phyloP scores from a whole-genome alignment of 2,888 invertebrate genomes.

The Sinodicranocentrus sp. region DNA sequence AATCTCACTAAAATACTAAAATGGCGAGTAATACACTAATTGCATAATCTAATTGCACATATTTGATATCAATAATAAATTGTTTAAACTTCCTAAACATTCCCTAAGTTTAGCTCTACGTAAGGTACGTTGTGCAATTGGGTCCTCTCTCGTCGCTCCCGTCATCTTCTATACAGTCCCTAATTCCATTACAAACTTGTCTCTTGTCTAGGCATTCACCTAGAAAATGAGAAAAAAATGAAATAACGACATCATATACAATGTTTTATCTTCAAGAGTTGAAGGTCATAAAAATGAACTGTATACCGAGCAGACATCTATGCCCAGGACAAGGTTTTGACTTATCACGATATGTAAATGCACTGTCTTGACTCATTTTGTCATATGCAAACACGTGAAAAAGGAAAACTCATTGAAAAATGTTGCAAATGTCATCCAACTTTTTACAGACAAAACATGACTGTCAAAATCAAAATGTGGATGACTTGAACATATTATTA shows the following conservation, averaged over 20 bases:
- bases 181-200: slow-evolving; percentile 87
- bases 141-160: slow-evolving; percentile 63
- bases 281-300: no score
- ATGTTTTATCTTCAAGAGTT: neutral
- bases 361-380: slow-evolving; percentile 79
- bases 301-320: slow-evolving; percentile 83
- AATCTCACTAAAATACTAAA: neutral
- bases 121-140: slow-evolving; percentile 54
- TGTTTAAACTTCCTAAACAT: no score
- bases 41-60: slow-evolving; percentile 7
- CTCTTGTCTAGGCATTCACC: slow-evolving; percentile 86
- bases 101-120: slow-evolving; percentile 12
- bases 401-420: no score
- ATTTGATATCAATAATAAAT: neutral
- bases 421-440: no score
- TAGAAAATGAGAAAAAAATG: slow-evolving; percentile 55
- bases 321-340: slow-evolving; percentile 82
- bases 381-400: slow-evolving; percentile 78
- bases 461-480: no score
- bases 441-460: no score
- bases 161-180: slow-evolving; percentile 82
- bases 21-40: slow-evolving; percentile 12
- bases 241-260: neutral
- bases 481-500: no score
- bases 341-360: slow-evolving; percentile 71